Percentiles rank a stretch among this genome's conserved stretches.
phyloP scores from a whole-genome alignment of 2,113 vertebrate species.

The Hipposideros armiger region DNA sequence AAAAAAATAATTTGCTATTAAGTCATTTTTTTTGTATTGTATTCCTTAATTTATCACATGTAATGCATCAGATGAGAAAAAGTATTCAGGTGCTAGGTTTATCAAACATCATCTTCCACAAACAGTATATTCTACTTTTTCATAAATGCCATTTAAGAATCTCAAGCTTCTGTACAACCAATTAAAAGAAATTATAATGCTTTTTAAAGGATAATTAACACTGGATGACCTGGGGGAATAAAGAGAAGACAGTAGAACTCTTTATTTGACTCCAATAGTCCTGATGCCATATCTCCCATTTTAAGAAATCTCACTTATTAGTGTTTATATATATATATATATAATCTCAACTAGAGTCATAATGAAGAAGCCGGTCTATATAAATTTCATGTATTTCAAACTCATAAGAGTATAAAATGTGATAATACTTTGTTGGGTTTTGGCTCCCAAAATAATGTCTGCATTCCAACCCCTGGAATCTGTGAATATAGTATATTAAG shows the following conservation, averaged over 20 bases:
- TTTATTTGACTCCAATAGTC: neutral
- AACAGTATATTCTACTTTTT: neutral
- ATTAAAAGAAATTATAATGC: neutral
- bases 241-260: neutral
- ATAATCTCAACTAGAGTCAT: neutral
- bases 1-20: neutral
- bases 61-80: neutral
- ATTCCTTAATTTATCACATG: neutral
- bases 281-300: neutral
- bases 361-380: neutral
- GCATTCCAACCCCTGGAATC: neutral
- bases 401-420: neutral
- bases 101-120: neutral
- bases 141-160: neutral
- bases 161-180: neutral
- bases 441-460: neutral
- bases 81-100: neutral
- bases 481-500: neutral
- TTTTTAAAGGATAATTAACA: neutral
- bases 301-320: neutral
- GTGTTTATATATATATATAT: no score
- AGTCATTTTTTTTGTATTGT: neutral
- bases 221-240: neutral
- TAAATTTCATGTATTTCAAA: neutral
- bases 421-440: neutral